Evolutionary conservation across 2,113 vertebrate species (phyloP).

Genomic region (Lepus timidus): DNA sequence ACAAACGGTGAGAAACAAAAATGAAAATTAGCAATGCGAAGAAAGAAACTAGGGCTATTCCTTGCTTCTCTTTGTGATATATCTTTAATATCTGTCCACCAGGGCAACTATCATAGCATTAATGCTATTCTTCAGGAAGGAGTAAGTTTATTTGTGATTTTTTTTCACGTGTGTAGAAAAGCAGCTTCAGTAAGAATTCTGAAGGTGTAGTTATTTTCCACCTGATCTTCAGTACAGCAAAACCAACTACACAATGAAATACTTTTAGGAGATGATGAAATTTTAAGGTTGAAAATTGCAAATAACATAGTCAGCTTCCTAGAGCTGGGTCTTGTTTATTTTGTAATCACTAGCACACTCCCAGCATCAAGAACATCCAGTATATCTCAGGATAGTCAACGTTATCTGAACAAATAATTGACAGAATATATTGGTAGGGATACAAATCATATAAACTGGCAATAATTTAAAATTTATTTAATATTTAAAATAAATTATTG

Average conservation of each 20-base stretch:
- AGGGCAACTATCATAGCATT: not conserved
- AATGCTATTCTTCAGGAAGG: not conserved
- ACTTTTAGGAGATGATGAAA: not conserved
- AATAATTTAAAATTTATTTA: not conserved
- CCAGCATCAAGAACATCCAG: slow-evolving; percentile 1
- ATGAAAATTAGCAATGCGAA: not conserved
- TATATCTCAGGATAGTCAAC: slow-evolving; percentile 61
- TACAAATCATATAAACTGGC: slow-evolving; percentile 6
- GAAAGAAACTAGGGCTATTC: not conserved
- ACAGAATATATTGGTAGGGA: slow-evolving; percentile 42
- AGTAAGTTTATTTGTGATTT: not conserved
- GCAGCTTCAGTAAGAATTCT: not conserved
- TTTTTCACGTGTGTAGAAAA: not conserved
- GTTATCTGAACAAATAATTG: slow-evolving; percentile 57
- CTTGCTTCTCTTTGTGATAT: not conserved
- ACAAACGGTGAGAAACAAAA: not conserved
- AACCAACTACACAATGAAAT: not conserved
- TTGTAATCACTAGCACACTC: slow-evolving; percentile 28
- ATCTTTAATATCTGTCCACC: not conserved
- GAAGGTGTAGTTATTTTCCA: not conserved
- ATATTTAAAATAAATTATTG: slow-evolving; percentile 26
- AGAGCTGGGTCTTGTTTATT: not conserved
- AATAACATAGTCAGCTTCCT: slow-evolving; percentile 14
- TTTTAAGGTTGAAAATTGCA: slow-evolving; percentile 42
- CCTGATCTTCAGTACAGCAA: not conserved